Conservation (phyloP, 2,797 vertebrate species). For the Thaleichthys pacificus region DNA sequence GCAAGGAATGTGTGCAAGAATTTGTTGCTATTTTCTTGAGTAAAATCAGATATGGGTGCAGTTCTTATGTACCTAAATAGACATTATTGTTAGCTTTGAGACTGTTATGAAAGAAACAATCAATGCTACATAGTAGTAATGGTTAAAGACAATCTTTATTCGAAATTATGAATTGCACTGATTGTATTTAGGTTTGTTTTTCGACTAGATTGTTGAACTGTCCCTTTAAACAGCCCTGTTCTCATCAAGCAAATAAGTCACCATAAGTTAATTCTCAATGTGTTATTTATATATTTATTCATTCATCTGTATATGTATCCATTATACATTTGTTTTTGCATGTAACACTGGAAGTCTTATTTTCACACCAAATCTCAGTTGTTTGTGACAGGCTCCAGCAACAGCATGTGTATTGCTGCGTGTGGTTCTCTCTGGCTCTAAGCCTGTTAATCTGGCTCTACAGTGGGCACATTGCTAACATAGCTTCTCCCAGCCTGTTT, state of each 20-base stretch:
- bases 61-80: neutral
- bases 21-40: neutral
- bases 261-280: neutral
- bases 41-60: neutral
- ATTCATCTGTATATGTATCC: constrained; percentile 29
- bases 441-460: constrained; percentile 47
- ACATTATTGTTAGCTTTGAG: neutral
- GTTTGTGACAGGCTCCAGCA: constrained; percentile 10
- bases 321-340: constrained; percentile 19
- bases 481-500: constrained; percentile 44
- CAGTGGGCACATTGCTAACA: constrained; percentile 53
- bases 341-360: constrained; percentile 1
- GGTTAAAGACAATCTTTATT: neutral
- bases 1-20: neutral
- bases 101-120: neutral
- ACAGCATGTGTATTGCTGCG: constrained; percentile 16
- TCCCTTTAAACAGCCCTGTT: neutral
- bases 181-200: neutral
- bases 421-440: constrained; percentile 25
- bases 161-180: neutral
- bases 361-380: constrained; percentile 4
- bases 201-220: constrained; percentile 1
- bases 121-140: neutral
- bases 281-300: constrained; percentile 23
- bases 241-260: neutral